Percentiles rank a stretch among this genome's conserved stretches.
Conservation (phyloP, 2,113 vertebrate genomes). For the Proterorhinus semilunaris region DNA sequence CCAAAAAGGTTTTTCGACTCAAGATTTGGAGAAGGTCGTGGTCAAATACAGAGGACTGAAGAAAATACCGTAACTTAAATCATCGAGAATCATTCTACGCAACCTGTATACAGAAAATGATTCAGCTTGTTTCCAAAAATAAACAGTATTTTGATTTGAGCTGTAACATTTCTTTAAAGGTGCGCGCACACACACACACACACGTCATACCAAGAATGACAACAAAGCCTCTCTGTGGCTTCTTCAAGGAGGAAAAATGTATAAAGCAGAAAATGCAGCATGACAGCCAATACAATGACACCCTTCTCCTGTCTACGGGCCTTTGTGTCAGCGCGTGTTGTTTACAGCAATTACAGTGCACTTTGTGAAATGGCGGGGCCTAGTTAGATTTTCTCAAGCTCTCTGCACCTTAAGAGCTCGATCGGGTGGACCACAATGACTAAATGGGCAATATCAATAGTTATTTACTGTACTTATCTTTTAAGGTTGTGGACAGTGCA, state of each 20-base stretch:
- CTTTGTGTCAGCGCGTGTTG: slow-evolving; percentile 18
- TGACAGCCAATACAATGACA: slow-evolving; percentile 49
- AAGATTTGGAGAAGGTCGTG: not conserved
- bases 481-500: slow-evolving; percentile 7
- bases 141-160: slow-evolving; percentile 22
- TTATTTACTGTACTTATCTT: slow-evolving; percentile 14
- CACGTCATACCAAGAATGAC: slow-evolving; percentile 32
- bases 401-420: slow-evolving; percentile 16
- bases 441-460: slow-evolving; percentile 28
- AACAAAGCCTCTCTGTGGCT: slow-evolving; percentile 10
- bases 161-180: slow-evolving; percentile 45
- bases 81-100: too few species aligned
- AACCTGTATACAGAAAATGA: not conserved
- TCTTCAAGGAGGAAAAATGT: slow-evolving; percentile 33
- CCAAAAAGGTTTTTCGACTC: slow-evolving; percentile 16
- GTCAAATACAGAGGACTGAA: too few species aligned
- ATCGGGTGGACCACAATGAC: slow-evolving; percentile 29
- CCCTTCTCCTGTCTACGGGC: slow-evolving; percentile 25
- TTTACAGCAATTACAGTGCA: slow-evolving; percentile 36
- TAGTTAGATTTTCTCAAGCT: slow-evolving; percentile 34
- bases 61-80: too few species aligned
- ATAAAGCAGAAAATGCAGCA: slow-evolving; percentile 30
- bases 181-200: slow-evolving; percentile 19
- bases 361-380: slow-evolving; percentile 36
- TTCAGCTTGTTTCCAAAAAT: slow-evolving; percentile 13